These are phyloP conservation scores for Meleagris gallopavo DNA, from an alignment of 2,113 vertebrate species.

Conservation along the genomic window DNA sequence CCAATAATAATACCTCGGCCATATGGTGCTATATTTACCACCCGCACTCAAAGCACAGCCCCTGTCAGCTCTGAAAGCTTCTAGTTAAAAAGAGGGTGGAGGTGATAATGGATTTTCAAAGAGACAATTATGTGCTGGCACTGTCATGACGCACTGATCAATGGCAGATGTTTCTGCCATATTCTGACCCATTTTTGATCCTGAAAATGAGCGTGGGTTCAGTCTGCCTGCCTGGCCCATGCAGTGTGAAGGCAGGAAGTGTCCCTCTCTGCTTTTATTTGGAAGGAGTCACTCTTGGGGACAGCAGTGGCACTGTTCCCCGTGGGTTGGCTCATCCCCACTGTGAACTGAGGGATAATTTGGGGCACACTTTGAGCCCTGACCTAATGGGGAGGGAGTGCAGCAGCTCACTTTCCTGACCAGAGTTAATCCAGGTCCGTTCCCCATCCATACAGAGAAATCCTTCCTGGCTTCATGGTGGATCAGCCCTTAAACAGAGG, in stretches of 20 bases:
- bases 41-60: background rate
- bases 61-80: conserved; percentile 6
- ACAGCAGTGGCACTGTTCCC: background rate
- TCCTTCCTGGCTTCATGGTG: background rate
- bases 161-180: background rate
- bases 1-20: background rate
- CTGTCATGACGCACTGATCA: background rate
- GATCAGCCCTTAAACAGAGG: background rate
- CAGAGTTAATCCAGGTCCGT: background rate
- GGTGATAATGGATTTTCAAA: conserved; percentile 51
- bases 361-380: accelerated
- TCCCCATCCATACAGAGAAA: background rate
- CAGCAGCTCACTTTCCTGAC: background rate
- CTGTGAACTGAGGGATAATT: background rate
- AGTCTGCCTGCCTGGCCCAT: background rate
- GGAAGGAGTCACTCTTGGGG: background rate
- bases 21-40: conserved; percentile 11
- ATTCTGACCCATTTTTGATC: background rate
- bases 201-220: accelerated
- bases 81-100: background rate
- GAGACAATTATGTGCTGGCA: background rate
- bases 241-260: background rate
- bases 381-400: background rate
- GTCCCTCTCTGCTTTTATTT: accelerated
- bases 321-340: accelerated